Base-by-base conservation (phyloP, 1,140 invertebrate species). In the Platorchestia sp. region DNA sequence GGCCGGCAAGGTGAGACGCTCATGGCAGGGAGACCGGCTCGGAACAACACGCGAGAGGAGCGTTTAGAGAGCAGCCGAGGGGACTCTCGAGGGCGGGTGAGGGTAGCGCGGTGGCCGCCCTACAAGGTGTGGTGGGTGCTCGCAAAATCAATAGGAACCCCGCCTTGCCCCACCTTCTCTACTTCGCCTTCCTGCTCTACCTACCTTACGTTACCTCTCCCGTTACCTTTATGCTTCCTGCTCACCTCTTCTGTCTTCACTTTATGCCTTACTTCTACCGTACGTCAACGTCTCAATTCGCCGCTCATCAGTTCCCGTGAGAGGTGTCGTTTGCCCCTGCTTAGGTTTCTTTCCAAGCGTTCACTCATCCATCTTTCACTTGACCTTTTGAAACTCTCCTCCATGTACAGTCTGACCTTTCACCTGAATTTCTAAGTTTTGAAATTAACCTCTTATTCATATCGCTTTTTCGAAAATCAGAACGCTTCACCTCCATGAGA, bases 111-210 rank as follows among this genome's bases (percentile, higher is more conserved):
- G 91, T 40, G 45, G 87, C 43, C 40, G 91, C 91, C 16, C 45
- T 47, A 10, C 40, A n/a, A 93, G 91, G 91, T 93, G 91, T 93
- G 91, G 91, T 93, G 91, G 91, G 91, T 93, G 91, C 45, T 93
- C 41, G 91, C 43, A 93, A 93, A 93, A 93, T 93, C 91, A 93
- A 93, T 93, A 93, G 87, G 87, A 45, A 90, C 87, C 87, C 91
- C 91, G 91, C 91, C 91, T 44, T 45, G 91, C 91, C 40, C 91
- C 45, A 43, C 87, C 87, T 90, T 42, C 87, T 90, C 43, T 93
- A 93, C 91, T 44, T 93, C 91, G 45, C 91, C 87, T 44, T 89
- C 41, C 87, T 44, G 87, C 87, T 44, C 87, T 93, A 45, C 59
- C 59, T 93, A 93, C 91, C 91, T 93, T n/a, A 44, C n/a, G 40